Base-by-base conservation (phyloP, 2,113 vertebrate genomes). In the Nyctereutes procyonoides region DNA sequence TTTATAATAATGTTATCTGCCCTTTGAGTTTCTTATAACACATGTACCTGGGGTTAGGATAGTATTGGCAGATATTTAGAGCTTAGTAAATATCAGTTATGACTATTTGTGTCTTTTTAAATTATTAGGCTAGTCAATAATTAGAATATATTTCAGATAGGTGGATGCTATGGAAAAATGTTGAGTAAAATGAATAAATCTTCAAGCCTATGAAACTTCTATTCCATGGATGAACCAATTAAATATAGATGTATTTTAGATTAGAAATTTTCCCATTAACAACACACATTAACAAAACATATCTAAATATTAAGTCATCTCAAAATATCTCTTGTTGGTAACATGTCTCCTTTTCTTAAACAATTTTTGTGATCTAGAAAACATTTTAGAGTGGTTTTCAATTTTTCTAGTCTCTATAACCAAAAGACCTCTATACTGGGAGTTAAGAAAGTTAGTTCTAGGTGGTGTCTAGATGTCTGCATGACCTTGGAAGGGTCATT, bases 271-370 rank as follows among this genome's bases (percentile, higher is more conserved):
- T 85, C 35, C 32, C 30, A 48, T 82, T 28, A 93, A 85, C 1
- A 24, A 26, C 58, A 30, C 24, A n/a, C 48, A 30, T 16, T 19
- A 93, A 67, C 35, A 95, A 77, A 93, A 67, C 1, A 30, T 17
- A 89, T 73, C 32, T 80, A 93, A 89, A 95, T 89, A 32, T 43
- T 56, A 73, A 58, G 15, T 12, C 55, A 1, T 96, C 88, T 83
- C 19, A 88, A 94, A 85, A 77, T 84, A 58, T 1, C 16, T 74
- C 8, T 48, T 77, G 28, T 80, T 48, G 93, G 15, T 74, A 65
- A 56, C 13, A 88, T 48, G 11, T 71, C 10, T 90, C 10, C 8
- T 81, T 92, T 79, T 43, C 20, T 77, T 89, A 48, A 87, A 82
- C 32, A 93, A 79, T 89, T 77, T 30, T 30, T 74, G 15, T 67